A percentile compares a stretch with the other conserved stretches of the same genome.
These are phyloP conservation scores for Anguilla obscura DNA, from an alignment of 2,797 vertebrate genomes.

Conservation along the genomic window DNA sequence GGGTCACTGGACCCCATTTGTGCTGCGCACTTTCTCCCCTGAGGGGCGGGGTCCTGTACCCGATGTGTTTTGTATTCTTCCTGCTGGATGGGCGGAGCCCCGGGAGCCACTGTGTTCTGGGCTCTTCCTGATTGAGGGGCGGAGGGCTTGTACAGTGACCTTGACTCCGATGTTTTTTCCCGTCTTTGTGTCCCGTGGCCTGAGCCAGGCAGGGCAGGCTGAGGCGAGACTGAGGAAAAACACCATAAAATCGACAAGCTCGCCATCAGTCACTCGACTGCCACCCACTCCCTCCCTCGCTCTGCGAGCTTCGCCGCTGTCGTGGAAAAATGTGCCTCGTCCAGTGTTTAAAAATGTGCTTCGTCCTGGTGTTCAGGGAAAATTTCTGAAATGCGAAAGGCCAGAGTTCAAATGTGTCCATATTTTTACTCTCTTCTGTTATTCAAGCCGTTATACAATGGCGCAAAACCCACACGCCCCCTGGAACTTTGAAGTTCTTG, in stretches of 20 bases:
- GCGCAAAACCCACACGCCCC: not conserved
- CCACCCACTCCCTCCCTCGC: constrained; percentile 5
- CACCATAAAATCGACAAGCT: constrained; percentile 21
- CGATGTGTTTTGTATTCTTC: not conserved
- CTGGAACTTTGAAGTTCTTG: not conserved
- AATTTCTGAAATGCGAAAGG: not conserved
- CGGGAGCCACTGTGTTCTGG: not conserved
- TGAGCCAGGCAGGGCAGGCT: not conserved
- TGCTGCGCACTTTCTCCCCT: not conserved
- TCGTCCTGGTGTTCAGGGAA: not conserved
- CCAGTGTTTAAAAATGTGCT: not conserved
- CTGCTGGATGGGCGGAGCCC: constrained; percentile 14
- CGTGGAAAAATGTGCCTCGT: not conserved
- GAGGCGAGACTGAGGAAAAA: constrained; percentile 4
- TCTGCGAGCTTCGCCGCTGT: not conserved
- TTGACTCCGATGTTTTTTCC: constrained; percentile 33
- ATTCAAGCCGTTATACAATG: not conserved
- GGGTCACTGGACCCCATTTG: not conserved
- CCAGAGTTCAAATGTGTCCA: not conserved
- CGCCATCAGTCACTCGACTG: constrained; percentile 21
- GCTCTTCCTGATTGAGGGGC: constrained; percentile 10
- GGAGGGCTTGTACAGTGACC: constrained; percentile 29
- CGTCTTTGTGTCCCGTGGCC: constrained; percentile 24
- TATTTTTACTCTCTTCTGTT: not conserved
- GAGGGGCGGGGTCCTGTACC: constrained; percentile 18